phyloP scores from a whole-genome alignment of 1,140 invertebrate genomes.

The Drosophila pseudoananassae region DNA sequence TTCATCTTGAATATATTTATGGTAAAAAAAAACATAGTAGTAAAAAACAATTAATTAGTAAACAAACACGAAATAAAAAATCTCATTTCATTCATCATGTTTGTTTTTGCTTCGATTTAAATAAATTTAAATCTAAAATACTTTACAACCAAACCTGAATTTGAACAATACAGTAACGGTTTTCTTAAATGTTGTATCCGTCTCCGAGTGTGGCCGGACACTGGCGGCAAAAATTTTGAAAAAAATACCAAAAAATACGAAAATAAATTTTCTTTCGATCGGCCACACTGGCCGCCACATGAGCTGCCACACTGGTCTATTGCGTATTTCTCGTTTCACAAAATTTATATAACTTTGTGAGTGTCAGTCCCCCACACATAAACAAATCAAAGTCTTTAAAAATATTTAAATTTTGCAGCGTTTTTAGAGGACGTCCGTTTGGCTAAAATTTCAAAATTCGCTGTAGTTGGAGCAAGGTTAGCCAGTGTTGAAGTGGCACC shows the following conservation, averaged over 20 bases:
- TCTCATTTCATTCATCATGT: too few relatives aligned
- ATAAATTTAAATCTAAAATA: background rate
- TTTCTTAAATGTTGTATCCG: background rate
- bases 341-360: slow-evolving; percentile 42
- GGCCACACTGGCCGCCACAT: too few relatives aligned
- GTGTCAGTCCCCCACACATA: slow-evolving; percentile 20
- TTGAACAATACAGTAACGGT: background rate
- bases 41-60: too few relatives aligned
- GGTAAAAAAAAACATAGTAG: too few relatives aligned
- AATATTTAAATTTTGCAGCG: background rate
- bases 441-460: slow-evolving; percentile 13
- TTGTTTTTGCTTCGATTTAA: background rate
- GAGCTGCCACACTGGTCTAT: too few relatives aligned
- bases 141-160: background rate
- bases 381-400: slow-evolving; percentile 15
- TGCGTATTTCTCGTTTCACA: slow-evolving; percentile 16
- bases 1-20: too few relatives aligned
- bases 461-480: slow-evolving; percentile 11
- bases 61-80: too few relatives aligned
- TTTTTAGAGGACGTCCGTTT: background rate
- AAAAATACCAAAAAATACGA: too few relatives aligned
- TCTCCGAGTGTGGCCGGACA: slow-evolving; percentile 1
- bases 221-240: too few relatives aligned
- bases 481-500: slow-evolving; percentile 7
- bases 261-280: too few relatives aligned